Percentiles rank a stretch among this genome's conserved stretches.
These are phyloP conservation scores for Scomber scombrus DNA, from an alignment of 2,113 vertebrate species.

Conservation along the genomic window DNA sequence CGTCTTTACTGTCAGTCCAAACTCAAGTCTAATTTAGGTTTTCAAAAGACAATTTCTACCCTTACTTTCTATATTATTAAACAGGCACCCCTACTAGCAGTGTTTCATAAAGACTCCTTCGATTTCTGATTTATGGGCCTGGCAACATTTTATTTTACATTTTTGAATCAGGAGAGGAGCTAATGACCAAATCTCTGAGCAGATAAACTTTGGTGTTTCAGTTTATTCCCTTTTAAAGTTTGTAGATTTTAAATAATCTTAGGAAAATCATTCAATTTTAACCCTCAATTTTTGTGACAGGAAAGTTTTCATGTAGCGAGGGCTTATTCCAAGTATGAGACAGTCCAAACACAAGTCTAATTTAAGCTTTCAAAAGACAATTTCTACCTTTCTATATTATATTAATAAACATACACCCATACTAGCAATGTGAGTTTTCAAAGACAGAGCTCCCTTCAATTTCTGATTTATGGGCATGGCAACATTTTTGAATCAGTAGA, in stretches of 20 bases:
- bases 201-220: not conserved
- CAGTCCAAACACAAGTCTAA: not conserved
- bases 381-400: constrained; percentile 1
- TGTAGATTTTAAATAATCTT: not conserved
- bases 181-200: not conserved
- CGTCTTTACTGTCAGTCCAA: not conserved
- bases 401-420: not conserved
- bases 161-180: no score
- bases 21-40: not conserved
- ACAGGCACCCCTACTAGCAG: not conserved
- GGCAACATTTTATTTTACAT: no score
- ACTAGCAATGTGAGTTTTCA: not conserved
- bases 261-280: no score
- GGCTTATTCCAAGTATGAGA: not conserved
- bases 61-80: constrained; percentile 4
- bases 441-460: not conserved
- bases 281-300: no score
- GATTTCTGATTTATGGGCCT: not conserved
- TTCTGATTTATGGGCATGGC: not conserved
- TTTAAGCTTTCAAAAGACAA: not conserved
- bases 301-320: no score
- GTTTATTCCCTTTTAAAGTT: constrained; percentile 10
- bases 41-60: constrained; percentile 5
- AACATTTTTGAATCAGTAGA: no score
- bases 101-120: not conserved